Conservation (phyloP, 1,140 invertebrate genomes). For the Ips nitidus region DNA sequence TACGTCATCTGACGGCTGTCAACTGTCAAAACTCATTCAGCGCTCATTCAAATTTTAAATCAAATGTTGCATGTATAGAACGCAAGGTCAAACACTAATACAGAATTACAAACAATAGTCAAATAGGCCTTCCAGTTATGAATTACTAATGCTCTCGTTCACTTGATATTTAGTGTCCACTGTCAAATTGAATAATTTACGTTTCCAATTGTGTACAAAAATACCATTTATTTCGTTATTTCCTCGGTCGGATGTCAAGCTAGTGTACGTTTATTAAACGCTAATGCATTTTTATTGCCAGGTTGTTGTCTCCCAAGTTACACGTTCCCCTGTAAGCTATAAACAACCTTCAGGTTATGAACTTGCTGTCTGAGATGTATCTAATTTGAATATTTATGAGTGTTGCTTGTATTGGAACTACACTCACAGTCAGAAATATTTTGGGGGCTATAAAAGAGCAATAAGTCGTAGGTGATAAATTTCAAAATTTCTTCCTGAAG, state of each 20-base stretch:
- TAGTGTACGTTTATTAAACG: conserved; percentile 26
- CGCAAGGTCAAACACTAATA: background rate
- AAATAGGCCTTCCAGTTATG: background rate
- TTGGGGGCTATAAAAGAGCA: no score
- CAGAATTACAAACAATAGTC: background rate
- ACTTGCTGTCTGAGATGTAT: conserved; percentile 14
- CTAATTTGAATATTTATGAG: conserved; percentile 32
- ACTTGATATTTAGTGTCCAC: background rate
- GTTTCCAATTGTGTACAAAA: background rate
- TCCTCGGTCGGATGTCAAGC: background rate
- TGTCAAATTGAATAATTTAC: background rate
- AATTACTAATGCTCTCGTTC: background rate
- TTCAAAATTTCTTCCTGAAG: no score
- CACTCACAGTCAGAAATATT: no score
- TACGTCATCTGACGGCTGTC: no score
- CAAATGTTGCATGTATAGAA: background rate
- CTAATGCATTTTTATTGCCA: conserved; percentile 39
- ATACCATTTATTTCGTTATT: background rate
- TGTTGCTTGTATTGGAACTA: no score
- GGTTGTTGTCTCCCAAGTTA: conserved; percentile 9
- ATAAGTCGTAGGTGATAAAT: no score
- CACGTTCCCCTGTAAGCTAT: conserved; percentile 3
- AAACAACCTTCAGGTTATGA: conserved; percentile 21
- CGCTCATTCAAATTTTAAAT: no score
- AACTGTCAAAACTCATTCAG: no score